Percentiles rank a stretch among this genome's conserved stretches.
Conservation (phyloP, 2,797 vertebrate genomes). For the Sebastes ruberrimus region DNA sequence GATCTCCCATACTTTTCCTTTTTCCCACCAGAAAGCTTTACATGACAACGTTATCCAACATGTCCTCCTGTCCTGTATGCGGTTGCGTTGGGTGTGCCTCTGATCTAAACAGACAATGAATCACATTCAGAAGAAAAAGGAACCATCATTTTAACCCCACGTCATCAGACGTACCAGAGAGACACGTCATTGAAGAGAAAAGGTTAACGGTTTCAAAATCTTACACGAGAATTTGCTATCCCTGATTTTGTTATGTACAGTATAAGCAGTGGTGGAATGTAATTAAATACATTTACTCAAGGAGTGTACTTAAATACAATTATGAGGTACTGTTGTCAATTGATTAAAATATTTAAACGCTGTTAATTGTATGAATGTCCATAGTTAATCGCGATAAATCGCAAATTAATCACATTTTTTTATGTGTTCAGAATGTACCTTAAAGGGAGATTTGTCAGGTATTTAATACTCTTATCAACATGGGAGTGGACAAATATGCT, state of each 20-base stretch:
- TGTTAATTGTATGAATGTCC: no score
- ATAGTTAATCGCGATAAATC: no score
- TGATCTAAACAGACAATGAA: slow-evolving; percentile 20
- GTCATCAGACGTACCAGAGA: neutral
- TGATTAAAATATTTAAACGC: no score
- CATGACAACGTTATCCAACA: neutral
- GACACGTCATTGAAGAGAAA: slow-evolving; percentile 1
- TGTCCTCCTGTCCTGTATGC: neutral
- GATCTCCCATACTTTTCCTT: neutral
- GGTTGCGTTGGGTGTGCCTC: neutral
- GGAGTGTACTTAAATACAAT: no score
- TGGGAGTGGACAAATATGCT: no score
- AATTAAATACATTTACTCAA: no score
- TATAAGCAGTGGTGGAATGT: neutral
- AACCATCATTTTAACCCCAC: neutral
- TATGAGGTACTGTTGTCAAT: no score
- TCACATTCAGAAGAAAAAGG: slow-evolving; percentile 38
- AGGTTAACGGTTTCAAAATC: neutral
- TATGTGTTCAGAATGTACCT: no score
- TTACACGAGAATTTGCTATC: neutral
- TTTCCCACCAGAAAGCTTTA: neutral
- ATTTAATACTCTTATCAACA: no score
- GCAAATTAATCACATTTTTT: no score
- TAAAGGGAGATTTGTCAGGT: no score
- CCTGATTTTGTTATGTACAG: no score